These are phyloP conservation scores for Torymus texanus DNA, from an alignment of 2,888 invertebrate genomes.

Conservation along the genomic window DNA sequence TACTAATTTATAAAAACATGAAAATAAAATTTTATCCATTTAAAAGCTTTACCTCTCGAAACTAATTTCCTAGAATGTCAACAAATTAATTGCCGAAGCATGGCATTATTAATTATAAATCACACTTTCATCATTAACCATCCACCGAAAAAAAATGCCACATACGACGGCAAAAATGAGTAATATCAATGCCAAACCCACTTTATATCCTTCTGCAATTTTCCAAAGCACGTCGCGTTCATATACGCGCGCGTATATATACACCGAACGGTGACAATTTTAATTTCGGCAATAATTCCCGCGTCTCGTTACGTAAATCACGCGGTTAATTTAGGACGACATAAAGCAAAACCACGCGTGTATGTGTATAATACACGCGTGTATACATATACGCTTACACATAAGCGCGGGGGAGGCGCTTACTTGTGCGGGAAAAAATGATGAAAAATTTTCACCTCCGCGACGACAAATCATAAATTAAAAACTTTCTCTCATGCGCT, in stretches of 20 bases:
- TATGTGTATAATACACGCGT: too few species aligned
- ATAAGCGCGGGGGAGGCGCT: conserved; percentile 4
- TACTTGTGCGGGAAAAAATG: conserved; percentile 19
- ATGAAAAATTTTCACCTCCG: conserved; percentile 43
- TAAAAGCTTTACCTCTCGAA: too few species aligned
- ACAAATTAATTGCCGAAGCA: too few species aligned
- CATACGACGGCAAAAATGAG: neutral
- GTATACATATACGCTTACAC: too few species aligned
- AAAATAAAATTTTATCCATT: too few species aligned
- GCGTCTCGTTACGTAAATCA: conserved; percentile 46
- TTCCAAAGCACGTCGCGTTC: neutral
- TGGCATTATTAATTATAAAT: too few species aligned
- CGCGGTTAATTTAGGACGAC: conserved; percentile 46
- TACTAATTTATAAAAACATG: too few species aligned
- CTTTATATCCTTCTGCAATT: neutral
- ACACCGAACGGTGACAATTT: conserved; percentile 31
- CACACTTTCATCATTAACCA: too few species aligned
- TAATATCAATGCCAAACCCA: neutral
- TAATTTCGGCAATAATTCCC: conserved; percentile 42
- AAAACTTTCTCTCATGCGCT: conserved; percentile 49
- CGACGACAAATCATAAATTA: conserved; percentile 46
- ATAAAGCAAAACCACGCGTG: conserved; percentile 14
- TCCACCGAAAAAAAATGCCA: too few species aligned
- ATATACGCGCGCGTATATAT: neutral
- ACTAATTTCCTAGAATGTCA: too few species aligned